Conservation (phyloP, 2,797 vertebrate genomes). For the Euphonia xanthogaster region DNA sequence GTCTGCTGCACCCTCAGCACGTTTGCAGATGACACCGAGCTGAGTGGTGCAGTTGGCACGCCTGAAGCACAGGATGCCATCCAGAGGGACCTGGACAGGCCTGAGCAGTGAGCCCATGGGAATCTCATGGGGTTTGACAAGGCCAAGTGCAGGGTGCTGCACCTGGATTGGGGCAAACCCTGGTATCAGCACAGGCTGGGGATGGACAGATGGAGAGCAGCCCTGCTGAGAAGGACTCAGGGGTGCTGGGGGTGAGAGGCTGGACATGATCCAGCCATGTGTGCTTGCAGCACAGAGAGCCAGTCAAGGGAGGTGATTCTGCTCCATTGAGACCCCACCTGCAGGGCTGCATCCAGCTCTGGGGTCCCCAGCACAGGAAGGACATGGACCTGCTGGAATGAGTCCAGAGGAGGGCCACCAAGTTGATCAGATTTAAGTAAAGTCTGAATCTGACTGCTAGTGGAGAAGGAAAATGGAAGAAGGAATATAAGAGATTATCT, state of each 20-base stretch:
- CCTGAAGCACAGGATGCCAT: neutral
- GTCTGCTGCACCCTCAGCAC: fast-evolving
- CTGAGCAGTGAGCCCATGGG: neutral
- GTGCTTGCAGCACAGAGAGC: fast-evolving
- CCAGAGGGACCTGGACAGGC: neutral
- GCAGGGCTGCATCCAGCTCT: neutral
- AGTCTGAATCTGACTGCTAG: neutral
- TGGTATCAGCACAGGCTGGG: neutral
- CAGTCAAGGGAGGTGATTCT: neutral
- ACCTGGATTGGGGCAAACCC: fast-evolving
- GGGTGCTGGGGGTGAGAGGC: neutral
- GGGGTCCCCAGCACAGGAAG: neutral
- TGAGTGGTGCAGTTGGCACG: neutral
- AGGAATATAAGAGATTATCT: neutral
- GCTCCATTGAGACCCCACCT: neutral
- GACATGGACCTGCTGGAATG: neutral
- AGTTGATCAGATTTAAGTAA: neutral
- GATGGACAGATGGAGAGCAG: neutral
- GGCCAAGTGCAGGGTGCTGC: neutral
- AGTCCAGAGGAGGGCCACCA: neutral
- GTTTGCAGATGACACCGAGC: neutral
- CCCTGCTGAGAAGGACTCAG: neutral
- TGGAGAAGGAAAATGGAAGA: neutral
- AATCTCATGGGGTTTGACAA: neutral
- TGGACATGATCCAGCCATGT: fast-evolving